Evolutionary conservation across 2,888 invertebrate species (phyloP), one percentile per base, ranked within the genome.

Genomic region (Ormyrus rosae): DNA sequence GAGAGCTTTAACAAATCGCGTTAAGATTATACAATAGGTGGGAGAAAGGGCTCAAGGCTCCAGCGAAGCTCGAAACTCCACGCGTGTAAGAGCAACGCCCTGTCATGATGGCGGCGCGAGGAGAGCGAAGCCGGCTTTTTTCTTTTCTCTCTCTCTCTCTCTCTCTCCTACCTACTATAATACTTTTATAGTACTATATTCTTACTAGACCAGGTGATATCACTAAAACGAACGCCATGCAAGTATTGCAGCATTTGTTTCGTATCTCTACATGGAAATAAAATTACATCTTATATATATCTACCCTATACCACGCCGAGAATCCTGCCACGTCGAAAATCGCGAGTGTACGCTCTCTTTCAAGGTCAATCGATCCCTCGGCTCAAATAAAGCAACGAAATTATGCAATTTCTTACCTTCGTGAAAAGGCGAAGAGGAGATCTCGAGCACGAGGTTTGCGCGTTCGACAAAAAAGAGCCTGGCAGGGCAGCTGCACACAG

Each of bases 11-110:
- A 34, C 53, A 53, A 53, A 53, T 53, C 53, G 53, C 53, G 53
- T 53, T 53, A 53, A 10, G 1, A 10, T 10, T 11, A 6, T 56
- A 56, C 6, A 11, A 56, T 56, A 4, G 56, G 13, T 56, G 0
- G 8, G 3, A 13, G 4, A 56, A 56, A 58, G 2, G 1, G 53
- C n/a, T 9, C 34, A 34, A 19, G 4, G 5, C 19, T 19, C 19
- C 9, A 70, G 45, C 48, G 4, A 2, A 50, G 2, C 8, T 5
- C 2, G 48, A 78, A 70, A 11, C 56, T 61, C 19, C 45, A 60
- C 64, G 70, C 74, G 75, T 65, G 53, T 67, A 75, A 81, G 86
- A 89, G 88, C 87, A 89, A 89, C 89, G 89, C 88, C 88, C 88
- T 86, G 86, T 83, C 85, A 86, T 86, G 84, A 89, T 89, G 88